Conservation (phyloP, 1,140 invertebrate genomes). For the Neelides sp. region DNA sequence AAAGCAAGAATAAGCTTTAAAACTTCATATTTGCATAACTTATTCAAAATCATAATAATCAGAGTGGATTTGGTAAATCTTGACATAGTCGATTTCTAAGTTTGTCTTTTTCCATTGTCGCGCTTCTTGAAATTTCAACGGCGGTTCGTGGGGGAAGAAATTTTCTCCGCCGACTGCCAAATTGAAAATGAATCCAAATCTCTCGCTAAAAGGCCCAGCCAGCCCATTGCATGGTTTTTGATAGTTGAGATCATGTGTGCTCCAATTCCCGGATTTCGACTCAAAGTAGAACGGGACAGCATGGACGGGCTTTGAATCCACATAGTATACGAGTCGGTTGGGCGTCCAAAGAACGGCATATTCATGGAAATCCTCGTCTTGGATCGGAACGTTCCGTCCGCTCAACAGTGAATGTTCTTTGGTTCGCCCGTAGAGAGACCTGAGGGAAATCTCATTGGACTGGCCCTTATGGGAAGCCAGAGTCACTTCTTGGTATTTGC, state of each 20-base stretch:
- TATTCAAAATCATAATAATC: background rate
- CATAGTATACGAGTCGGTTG: conserved; percentile 20
- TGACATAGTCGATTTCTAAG: conserved; percentile 28
- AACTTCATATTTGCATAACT: background rate
- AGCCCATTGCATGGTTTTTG: too few relatives aligned
- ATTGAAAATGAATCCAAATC: too few relatives aligned
- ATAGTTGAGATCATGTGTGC: too few relatives aligned
- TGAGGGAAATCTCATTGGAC: conserved; percentile 17
- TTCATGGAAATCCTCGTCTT: conserved; percentile 21
- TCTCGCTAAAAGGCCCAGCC: too few relatives aligned
- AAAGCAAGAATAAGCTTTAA: background rate
- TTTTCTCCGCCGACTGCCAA: too few relatives aligned
- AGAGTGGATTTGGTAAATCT: conserved; percentile 20
- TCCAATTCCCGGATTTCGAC: conserved; percentile 20
- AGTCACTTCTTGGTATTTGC: conserved; percentile 29
- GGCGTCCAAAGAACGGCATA: conserved; percentile 22
- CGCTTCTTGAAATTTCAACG: conserved; percentile 19
- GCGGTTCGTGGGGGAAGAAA: too few relatives aligned
- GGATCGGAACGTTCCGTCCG: conserved; percentile 17
- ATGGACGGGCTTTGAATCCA: conserved; percentile 7
- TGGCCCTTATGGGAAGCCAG: conserved; percentile 17
- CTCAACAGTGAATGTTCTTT: too few relatives aligned
- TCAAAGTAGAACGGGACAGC: conserved; percentile 20
- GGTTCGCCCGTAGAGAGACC: conserved; percentile 14
- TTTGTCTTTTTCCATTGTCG: conserved; percentile 21